phyloP scores from a whole-genome alignment of 64 coral and sea anemone genomes.

The Actinia tenebrosa region DNA sequence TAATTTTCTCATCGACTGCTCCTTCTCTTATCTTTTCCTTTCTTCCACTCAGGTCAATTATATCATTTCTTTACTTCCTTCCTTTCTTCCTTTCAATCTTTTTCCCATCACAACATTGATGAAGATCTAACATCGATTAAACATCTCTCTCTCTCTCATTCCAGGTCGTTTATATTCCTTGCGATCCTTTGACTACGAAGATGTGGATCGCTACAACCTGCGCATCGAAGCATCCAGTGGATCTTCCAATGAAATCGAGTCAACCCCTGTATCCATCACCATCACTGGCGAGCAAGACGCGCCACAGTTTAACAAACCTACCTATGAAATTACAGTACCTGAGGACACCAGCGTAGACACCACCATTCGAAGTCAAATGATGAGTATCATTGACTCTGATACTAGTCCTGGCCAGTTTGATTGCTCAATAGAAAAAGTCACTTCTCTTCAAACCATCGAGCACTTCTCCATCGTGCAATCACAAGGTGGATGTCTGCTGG shows the following conservation, averaged over 20 bases:
- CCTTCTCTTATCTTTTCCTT: no score
- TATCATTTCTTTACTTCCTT: background rate
- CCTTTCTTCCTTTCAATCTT: background rate
- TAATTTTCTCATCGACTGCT: no score
- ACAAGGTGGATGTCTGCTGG: constrained; percentile 19
- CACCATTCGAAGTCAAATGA: background rate
- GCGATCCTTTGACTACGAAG: constrained; percentile 48
- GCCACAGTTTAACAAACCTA: constrained; percentile 16
- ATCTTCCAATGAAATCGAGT: constrained; percentile 25
- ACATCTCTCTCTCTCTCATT: background rate
- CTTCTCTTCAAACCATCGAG: background rate
- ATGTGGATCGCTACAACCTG: constrained; percentile 20
- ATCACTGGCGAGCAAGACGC: constrained; percentile 33
- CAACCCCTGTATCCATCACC: constrained; percentile 8
- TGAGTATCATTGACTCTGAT: constrained; percentile 39
- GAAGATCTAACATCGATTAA: background rate
- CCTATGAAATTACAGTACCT: background rate
- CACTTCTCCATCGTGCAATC: constrained; percentile 16
- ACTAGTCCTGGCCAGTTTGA: constrained; percentile 16
- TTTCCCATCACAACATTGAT: background rate
- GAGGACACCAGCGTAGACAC: constrained; percentile 20
- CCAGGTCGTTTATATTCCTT: constrained; percentile 41
- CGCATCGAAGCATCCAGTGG: constrained; percentile 40
- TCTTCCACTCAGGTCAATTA: no score
- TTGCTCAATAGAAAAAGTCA: constrained; percentile 48